A percentile compares a stretch with the other conserved stretches of the same genome.
These are phyloP conservation scores for Teleiodes luculella DNA, from an alignment of 2,888 invertebrate species.

Conservation along the genomic window DNA sequence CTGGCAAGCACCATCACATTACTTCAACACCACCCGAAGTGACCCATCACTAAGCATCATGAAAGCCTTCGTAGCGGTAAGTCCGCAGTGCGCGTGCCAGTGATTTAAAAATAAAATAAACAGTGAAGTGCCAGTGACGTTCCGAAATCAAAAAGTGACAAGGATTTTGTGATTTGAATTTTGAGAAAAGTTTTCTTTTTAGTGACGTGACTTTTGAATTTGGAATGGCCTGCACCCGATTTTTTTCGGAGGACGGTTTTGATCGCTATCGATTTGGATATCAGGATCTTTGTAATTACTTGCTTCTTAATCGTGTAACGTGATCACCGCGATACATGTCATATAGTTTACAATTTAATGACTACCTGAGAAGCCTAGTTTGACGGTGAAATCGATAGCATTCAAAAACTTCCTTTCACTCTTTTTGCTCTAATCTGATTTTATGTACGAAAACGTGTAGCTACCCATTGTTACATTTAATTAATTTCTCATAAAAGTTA, in stretches of 20 bases:
- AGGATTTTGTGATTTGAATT: conserved; percentile 7
- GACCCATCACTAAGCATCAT: conserved; percentile 72
- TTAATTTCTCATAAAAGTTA: conserved; percentile 2
- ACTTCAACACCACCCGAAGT: conserved; percentile 68
- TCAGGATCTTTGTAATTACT: neutral
- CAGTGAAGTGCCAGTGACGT: conserved; percentile 66
- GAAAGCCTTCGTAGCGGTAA: conserved; percentile 78
- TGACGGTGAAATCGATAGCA: neutral
- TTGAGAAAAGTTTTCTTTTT: conserved; percentile 4
- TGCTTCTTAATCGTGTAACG: neutral
- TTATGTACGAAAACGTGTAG: neutral
- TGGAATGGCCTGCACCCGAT: conserved; percentile 18
- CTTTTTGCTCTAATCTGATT: neutral
- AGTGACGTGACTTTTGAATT: conserved; percentile 14
- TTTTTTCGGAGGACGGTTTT: conserved; percentile 12
- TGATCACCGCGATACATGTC: neutral
- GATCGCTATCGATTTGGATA: conserved; percentile 13
- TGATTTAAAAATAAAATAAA: conserved; percentile 33
- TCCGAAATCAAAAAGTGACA: conserved; percentile 58
- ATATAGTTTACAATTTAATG: neutral
- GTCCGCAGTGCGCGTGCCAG: conserved; percentile 53
- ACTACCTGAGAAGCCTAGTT: neutral
- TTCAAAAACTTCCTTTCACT: conserved; percentile 9
- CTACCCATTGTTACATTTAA: neutral
- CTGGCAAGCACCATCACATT: conserved; percentile 60